Evolutionary conservation across 2,888 invertebrate genomes (phyloP), one percentile per base, ranked within the genome.

Genomic region (Ischnura elegans): DNA sequence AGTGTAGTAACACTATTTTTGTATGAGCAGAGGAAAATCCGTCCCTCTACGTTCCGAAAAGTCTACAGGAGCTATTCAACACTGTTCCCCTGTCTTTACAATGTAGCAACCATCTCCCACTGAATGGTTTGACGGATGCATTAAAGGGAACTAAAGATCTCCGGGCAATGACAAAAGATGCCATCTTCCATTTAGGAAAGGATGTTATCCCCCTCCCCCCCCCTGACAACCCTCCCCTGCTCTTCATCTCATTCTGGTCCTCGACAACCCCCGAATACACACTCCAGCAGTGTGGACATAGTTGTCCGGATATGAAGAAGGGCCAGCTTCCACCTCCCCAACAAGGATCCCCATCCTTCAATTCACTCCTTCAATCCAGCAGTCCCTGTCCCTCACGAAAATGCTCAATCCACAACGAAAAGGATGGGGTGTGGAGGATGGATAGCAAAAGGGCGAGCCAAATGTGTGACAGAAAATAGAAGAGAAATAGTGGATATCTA

Each of bases 61-160:
- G 13, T 8, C 51, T 19, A 10, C 51, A 8, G 16, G 13, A 19
- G 2, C 19, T 51, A 13, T 51, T 19, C 47, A 47, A 47, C 47
- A 47, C 5, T 13, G 47, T n/a, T 61, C n/a, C 61, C n/a, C n/a
- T 61, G 61, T 61, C n/a, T n/a, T 5, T n/a, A n/a, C 61, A n/a
- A 0, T 61, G n/a, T 61, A n/a, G n/a, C 19, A n/a, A 45, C 61
- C 42, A 42, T 45, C 43, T 2, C n/a, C 61, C n/a, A 90, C 43
- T 61, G 55, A 61, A 90, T 90, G 90, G 90, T 13, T 21, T 90
- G 90, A 90, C 90, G 66, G 61, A 90, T 90, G 66, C 90, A 90
- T 66, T 43, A 42, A 51, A 87, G 29, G 47, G 19, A 36, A 36
- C 51, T 55, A 87, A 87, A 55, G 51, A 87, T 47, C 66, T n/a